Base-by-base conservation (phyloP, 2,888 invertebrate genomes). In the Entomobrya multifasciata region DNA sequence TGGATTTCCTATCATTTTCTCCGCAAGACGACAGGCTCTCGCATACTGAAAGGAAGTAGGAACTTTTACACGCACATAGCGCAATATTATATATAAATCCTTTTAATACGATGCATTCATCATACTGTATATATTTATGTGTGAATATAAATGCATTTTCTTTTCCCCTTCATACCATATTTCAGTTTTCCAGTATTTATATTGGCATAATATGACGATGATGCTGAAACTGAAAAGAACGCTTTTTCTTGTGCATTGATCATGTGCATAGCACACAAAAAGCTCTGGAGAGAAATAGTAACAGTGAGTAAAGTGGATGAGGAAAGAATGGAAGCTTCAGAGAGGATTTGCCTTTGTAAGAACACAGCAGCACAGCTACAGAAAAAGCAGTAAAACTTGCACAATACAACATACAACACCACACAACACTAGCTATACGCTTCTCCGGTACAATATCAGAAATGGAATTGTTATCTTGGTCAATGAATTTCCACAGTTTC, bases 201-300 rank as follows among this genome's bases (percentile, higher is more conserved):
- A 78, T 27, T 44, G 22, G 78, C 72, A 17, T 49, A 62, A 62
- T 44, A 78, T 80, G 62, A 80, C n/a, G n/a, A n/a, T 67, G 80
- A 44, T 72, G 72, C 49, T 72, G 49, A n/a, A n/a, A n/a, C n/a
- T 49, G 49, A 72, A 72, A 72, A 72, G 72, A 72, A 81, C 72
- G 47, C 25, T 57, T 30, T n/a, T 55, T 47, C 74, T 74, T 57
- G 55, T 57, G 57, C 49, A 80, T 74, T 74, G 74, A 74, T 74
- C 82, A 74, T 82, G 81, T 81, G 81, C 81, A 57, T 81, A 52
- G 57, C 36, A 60, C n/a, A 76, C 55, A 70, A 81, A n/a, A 44
- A 60, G 57, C 52, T 80, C 70, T 70, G 72, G 72, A 81, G 79
- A 81, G 72, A 49, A 49, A n/a, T n/a, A n/a, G n/a, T n/a, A n/a